These are phyloP conservation scores for Aphelenchoides bicaudatus DNA, from an alignment of 2,888 invertebrate species.

Conservation along the genomic window DNA sequence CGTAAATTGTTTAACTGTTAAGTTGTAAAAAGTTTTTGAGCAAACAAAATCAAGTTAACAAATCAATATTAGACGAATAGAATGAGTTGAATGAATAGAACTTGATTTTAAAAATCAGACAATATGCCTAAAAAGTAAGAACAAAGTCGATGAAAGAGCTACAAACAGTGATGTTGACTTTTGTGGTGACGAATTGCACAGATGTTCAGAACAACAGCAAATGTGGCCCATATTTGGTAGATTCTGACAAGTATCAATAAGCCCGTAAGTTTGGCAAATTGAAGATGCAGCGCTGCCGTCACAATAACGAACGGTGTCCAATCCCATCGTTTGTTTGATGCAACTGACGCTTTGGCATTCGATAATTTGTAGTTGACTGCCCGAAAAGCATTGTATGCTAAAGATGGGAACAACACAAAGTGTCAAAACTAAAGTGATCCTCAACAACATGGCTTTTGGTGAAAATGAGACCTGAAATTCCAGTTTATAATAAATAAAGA, in stretches of 20 bases:
- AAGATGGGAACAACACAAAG: background rate
- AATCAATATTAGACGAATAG: no score
- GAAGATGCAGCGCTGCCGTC: conserved; percentile 47
- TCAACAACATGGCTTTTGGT: background rate
- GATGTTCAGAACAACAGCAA: conserved; percentile 51
- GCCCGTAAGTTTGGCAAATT: conserved; percentile 56
- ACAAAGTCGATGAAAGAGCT: background rate
- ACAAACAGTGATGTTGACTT: background rate
- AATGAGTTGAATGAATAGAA: no score
- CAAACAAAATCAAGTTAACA: no score
- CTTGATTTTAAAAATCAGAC: no score
- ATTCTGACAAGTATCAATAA: conserved; percentile 52
- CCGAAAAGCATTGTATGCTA: conserved; percentile 55
- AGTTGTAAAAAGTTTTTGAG: no score
- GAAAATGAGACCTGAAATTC: background rate
- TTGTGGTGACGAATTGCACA: conserved; percentile 30
- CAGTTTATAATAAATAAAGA: background rate
- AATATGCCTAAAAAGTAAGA: conserved; percentile 1
- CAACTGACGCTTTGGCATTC: conserved; percentile 56
- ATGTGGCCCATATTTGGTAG: conserved; percentile 54
- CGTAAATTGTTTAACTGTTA: no score
- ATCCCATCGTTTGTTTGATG: conserved; percentile 57
- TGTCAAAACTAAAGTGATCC: background rate
- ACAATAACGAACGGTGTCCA: conserved; percentile 59
- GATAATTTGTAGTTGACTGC: conserved; percentile 53